Evolutionary conservation across 2,888 invertebrate species (phyloP).

Genomic region (Dendrolimus pini): DNA sequence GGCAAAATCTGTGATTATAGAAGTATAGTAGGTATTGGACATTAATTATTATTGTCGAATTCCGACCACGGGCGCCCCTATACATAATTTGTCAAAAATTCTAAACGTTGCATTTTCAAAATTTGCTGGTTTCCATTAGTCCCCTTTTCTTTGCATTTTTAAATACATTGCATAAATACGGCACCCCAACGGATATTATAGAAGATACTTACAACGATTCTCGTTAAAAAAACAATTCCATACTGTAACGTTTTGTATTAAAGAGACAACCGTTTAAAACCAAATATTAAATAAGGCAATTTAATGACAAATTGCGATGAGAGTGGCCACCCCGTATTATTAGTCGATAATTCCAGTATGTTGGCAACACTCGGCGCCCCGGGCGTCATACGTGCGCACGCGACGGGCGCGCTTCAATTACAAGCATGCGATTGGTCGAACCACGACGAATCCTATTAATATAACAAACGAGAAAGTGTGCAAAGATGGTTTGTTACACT

Average conservation of each 20-base stretch:
- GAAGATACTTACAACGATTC: constrained; percentile 27
- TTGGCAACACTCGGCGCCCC: constrained; percentile 45
- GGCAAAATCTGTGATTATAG: too few species aligned
- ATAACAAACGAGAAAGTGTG: too few species aligned
- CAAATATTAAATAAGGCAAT: constrained; percentile 60
- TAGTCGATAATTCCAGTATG: constrained; percentile 48
- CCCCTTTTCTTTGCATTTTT: too few species aligned
- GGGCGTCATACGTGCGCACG: constrained; percentile 39
- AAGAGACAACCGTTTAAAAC: constrained; percentile 42
- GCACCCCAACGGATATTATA: constrained; percentile 8
- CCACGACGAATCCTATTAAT: neutral
- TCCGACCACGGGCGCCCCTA: too few species aligned
- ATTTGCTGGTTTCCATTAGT: too few species aligned
- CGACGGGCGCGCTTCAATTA: constrained; percentile 49
- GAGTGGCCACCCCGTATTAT: constrained; percentile 54
- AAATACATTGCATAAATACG: constrained; percentile 3
- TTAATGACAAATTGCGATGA: constrained; percentile 35
- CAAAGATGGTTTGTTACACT: too few species aligned
- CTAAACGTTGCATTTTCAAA: too few species aligned
- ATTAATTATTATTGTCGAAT: too few species aligned
- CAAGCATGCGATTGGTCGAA: constrained; percentile 39
- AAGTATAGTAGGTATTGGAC: too few species aligned
- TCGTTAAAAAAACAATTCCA: constrained; percentile 43
- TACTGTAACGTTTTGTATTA: constrained; percentile 9
- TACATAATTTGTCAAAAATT: too few species aligned